Evolutionary conservation across 2,888 invertebrate genomes (phyloP).

Genomic region (Morinoia aosen): DNA sequence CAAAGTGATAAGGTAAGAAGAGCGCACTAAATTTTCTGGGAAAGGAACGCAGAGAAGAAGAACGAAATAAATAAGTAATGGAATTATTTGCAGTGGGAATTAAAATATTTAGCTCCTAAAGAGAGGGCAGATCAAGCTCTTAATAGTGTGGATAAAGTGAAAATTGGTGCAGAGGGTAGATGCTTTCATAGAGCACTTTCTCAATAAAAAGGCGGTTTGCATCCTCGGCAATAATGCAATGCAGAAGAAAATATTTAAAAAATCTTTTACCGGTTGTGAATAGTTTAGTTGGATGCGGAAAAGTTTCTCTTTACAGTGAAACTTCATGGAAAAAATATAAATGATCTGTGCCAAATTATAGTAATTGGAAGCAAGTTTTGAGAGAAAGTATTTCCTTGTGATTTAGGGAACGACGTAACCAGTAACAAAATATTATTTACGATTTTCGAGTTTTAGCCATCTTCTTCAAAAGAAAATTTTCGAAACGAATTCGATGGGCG

Average conservation of each 20-base stretch:
- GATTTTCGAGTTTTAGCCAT: background rate
- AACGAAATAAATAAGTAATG: background rate
- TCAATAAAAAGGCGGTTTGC: constrained; percentile 4
- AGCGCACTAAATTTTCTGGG: background rate
- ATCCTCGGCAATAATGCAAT: background rate
- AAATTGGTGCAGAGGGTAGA: constrained; percentile 42
- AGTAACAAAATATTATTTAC: too few relatives aligned
- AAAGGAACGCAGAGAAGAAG: background rate
- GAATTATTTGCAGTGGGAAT: constrained; percentile 16
- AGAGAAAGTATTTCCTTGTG: background rate
- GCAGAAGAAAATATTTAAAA: background rate
- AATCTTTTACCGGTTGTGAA: background rate
- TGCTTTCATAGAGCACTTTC: constrained; percentile 7
- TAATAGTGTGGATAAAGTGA: background rate
- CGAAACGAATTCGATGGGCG: background rate
- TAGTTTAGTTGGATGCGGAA: too few relatives aligned
- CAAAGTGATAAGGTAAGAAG: background rate
- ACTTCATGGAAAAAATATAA: background rate
- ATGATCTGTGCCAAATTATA: background rate
- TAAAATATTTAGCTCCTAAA: constrained; percentile 13
- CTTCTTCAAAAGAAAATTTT: background rate
- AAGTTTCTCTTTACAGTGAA: too few relatives aligned
- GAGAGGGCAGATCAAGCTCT: constrained; percentile 22
- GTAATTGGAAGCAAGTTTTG: background rate
- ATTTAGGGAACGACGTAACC: background rate